phyloP scores from a whole-genome alignment of 2,113 vertebrate species.

The Anoplopoma fimbria region DNA sequence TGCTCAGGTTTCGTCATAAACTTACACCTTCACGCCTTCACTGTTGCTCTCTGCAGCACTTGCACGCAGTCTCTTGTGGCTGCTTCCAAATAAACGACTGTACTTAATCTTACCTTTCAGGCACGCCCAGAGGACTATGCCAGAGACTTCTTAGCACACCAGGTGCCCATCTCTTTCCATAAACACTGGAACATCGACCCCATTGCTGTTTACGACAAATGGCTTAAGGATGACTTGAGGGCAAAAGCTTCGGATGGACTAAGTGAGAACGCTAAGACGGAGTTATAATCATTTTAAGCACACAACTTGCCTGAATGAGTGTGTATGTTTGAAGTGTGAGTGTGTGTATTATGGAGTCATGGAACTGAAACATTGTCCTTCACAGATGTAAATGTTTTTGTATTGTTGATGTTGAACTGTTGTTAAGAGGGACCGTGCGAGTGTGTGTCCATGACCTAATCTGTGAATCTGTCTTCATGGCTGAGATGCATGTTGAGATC shows the following conservation, averaged over 20 bases:
- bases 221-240: slow-evolving; percentile 85
- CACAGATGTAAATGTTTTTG: slow-evolving; percentile 72
- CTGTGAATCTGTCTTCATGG: slow-evolving; percentile 39
- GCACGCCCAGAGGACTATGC: slow-evolving; percentile 95
- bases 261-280: slow-evolving; percentile 80
- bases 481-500: slow-evolving; percentile 57
- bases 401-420: slow-evolving; percentile 59
- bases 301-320: slow-evolving; percentile 24
- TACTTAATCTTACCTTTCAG: slow-evolving; percentile 79
- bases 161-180: slow-evolving; percentile 97
- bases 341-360: slow-evolving; percentile 28
- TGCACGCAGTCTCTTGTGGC: slow-evolving; percentile 12
- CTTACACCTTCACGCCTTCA: not conserved
- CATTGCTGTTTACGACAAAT: slow-evolving; percentile 90
- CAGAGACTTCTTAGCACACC: slow-evolving; percentile 91
- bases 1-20: not conserved
- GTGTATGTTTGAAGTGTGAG: slow-evolving; percentile 39
- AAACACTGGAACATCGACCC: slow-evolving; percentile 99
- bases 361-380: slow-evolving; percentile 30
- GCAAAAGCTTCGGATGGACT: slow-evolving; percentile 54
- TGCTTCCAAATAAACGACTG: slow-evolving; percentile 56
- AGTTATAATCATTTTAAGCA: slow-evolving; percentile 83
- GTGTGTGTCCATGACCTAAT: slow-evolving; percentile 31
- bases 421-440: slow-evolving; percentile 37
- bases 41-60: slow-evolving; percentile 7